These are phyloP conservation scores for Agrochola lychnidis DNA, from an alignment of 2,888 invertebrate genomes.

Conservation along the genomic window DNA sequence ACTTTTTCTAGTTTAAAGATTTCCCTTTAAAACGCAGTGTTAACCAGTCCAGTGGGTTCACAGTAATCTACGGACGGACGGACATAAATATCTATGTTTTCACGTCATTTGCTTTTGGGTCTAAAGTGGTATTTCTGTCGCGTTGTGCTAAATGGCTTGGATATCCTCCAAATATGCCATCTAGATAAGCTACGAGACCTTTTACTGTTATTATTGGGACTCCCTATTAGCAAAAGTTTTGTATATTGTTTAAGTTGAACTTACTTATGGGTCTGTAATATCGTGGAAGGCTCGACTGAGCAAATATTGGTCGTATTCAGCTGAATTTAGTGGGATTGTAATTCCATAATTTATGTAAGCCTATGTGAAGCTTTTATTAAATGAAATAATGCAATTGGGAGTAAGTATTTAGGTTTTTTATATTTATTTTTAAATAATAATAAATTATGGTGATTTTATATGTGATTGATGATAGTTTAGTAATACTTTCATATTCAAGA, in stretches of 20 bases:
- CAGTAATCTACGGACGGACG: constrained; percentile 69
- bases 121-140: constrained; percentile 83
- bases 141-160: constrained; percentile 87
- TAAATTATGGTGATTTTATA: background rate
- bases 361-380: constrained; percentile 13
- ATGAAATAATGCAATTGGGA: constrained; percentile 10
- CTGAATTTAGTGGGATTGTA: constrained; percentile 36
- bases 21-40: constrained; percentile 53
- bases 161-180: constrained; percentile 87
- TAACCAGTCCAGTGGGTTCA: constrained; percentile 56
- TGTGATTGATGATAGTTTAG: background rate
- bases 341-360: constrained; percentile 31
- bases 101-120: constrained; percentile 86
- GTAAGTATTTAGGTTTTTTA: background rate
- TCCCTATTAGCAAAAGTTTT: constrained; percentile 74
- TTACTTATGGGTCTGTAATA: constrained; percentile 51
- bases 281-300: constrained; percentile 33
- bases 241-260: constrained; percentile 71
- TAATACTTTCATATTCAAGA: background rate
- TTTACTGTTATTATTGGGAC: constrained; percentile 83
- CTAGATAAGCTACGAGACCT: constrained; percentile 84
- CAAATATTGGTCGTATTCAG: constrained; percentile 55
- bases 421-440: background rate
- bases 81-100: constrained; percentile 81
- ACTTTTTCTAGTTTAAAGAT: constrained; percentile 18